Evolutionary conservation across 2,888 invertebrate species (phyloP).

Genomic region (Odontocolon sp.): DNA sequence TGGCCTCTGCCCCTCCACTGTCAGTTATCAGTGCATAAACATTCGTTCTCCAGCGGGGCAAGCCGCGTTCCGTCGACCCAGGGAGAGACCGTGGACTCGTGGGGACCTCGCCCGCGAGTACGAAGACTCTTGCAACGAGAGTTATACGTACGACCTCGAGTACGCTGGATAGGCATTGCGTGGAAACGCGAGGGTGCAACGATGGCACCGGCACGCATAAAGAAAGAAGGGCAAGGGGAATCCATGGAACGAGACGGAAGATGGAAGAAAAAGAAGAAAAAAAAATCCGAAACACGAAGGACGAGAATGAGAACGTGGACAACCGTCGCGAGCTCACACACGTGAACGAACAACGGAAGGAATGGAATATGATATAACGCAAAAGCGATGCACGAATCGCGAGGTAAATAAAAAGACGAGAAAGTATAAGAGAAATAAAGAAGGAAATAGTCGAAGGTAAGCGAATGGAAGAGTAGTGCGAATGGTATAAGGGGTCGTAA

Average conservation of each 20-base stretch:
- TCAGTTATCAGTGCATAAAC: conserved; percentile 75
- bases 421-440: conserved; percentile 41
- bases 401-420: conserved; percentile 27
- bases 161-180: conserved; percentile 22
- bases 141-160: conserved; percentile 46
- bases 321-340: conserved; percentile 39
- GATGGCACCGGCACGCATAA: conserved; percentile 68
- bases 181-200: conserved; percentile 21
- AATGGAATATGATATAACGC: conserved; percentile 75
- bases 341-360: conserved; percentile 69
- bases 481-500: conserved; percentile 32
- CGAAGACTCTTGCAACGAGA: conserved; percentile 48
- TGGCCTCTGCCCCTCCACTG: conserved; percentile 58
- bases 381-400: conserved; percentile 30
- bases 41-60: conserved; percentile 70
- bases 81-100: conserved; percentile 12
- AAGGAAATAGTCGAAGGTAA: conserved; percentile 23
- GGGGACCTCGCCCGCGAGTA: conserved; percentile 35
- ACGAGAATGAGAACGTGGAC: conserved; percentile 32
- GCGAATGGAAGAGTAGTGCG: conserved; percentile 24
- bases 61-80: conserved; percentile 58
- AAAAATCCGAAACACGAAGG: conserved; percentile 32
- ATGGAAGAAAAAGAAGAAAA: conserved; percentile 58
- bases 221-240: conserved; percentile 56
- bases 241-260: conserved; percentile 18